Conservation (phyloP, 2,797 vertebrate species). For the Poeciliopsis presidionis region DNA sequence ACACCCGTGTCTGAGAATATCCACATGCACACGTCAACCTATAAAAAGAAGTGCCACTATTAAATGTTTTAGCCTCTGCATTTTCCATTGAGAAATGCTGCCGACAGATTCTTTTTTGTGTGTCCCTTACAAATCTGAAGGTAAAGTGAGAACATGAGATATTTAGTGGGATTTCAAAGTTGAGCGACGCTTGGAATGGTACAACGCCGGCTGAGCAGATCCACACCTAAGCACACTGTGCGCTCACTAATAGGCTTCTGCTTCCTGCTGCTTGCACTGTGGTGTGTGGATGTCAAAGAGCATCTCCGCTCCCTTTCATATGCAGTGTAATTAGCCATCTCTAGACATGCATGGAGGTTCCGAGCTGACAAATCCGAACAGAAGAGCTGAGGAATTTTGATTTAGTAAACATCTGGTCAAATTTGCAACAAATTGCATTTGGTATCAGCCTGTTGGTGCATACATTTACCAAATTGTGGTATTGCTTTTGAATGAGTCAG, state of each 20-base stretch:
- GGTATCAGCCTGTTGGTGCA: slow-evolving; percentile 1
- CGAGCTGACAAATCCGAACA: slow-evolving; percentile 66
- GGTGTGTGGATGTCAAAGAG: slow-evolving; percentile 71
- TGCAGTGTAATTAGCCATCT: slow-evolving; percentile 75
- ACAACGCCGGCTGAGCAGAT: slow-evolving; percentile 16
- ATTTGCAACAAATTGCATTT: slow-evolving; percentile 58
- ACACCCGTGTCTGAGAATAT: slow-evolving; percentile 1
- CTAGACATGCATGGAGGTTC: slow-evolving; percentile 44
- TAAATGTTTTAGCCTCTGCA: background rate
- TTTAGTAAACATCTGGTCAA: slow-evolving; percentile 68
- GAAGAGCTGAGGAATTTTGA: slow-evolving; percentile 68
- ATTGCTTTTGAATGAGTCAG: background rate
- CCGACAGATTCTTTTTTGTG: slow-evolving; percentile 29
- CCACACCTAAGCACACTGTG: slow-evolving; percentile 25
- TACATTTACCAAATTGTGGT: background rate
- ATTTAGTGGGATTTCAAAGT: slow-evolving; percentile 33
- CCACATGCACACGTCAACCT: background rate
- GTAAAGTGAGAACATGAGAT: slow-evolving; percentile 6
- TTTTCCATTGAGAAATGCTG: slow-evolving; percentile 1
- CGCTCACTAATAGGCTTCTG: slow-evolving; percentile 50
- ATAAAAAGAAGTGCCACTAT: background rate
- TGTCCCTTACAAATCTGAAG: slow-evolving; percentile 21
- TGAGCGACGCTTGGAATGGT: slow-evolving; percentile 20
- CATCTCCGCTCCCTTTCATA: slow-evolving; percentile 68
- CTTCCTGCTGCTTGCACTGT: slow-evolving; percentile 65